Conservation (phyloP, 2,797 vertebrate species). For the Philypnodon macrostomus region DNA sequence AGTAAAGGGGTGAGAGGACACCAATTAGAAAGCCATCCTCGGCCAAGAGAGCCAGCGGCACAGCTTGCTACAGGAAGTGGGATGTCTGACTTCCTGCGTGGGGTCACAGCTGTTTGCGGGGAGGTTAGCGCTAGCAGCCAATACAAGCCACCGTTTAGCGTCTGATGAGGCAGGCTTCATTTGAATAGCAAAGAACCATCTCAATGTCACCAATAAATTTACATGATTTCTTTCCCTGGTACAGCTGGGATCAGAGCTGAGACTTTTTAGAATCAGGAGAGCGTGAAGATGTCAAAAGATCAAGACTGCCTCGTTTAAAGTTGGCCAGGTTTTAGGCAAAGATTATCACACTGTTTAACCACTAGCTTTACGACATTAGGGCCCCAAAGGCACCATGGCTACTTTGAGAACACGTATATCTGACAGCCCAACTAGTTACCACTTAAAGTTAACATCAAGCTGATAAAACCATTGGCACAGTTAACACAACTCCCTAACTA, state of each 20-base stretch:
- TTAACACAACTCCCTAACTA: too few relatives aligned
- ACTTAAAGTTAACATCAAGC: too few relatives aligned
- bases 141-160: slow-evolving; percentile 73
- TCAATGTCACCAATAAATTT: slow-evolving; percentile 87
- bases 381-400: background rate
- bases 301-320: slow-evolving; percentile 51
- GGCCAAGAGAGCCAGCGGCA: slow-evolving; percentile 88
- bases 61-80: slow-evolving; percentile 90
- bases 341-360: slow-evolving; percentile 37
- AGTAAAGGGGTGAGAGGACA: slow-evolving; percentile 92
- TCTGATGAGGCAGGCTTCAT: slow-evolving; percentile 77
- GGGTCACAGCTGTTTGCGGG: slow-evolving; percentile 88
- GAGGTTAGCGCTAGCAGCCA: slow-evolving; percentile 76
- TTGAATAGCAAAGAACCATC: slow-evolving; percentile 83
- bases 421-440: background rate
- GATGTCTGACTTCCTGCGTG: slow-evolving; percentile 84
- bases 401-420: background rate
- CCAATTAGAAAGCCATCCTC: slow-evolving; percentile 94
- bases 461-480: too few relatives aligned
- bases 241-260: slow-evolving; percentile 73
- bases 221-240: slow-evolving; percentile 76
- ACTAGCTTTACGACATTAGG: slow-evolving; percentile 24
- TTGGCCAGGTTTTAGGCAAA: slow-evolving; percentile 50
- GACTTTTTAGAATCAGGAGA: slow-evolving; percentile 73
- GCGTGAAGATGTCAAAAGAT: slow-evolving; percentile 74